These are phyloP conservation scores for Colinus virginianus DNA, from an alignment of 2,113 vertebrate genomes.

Conservation along the genomic window DNA sequence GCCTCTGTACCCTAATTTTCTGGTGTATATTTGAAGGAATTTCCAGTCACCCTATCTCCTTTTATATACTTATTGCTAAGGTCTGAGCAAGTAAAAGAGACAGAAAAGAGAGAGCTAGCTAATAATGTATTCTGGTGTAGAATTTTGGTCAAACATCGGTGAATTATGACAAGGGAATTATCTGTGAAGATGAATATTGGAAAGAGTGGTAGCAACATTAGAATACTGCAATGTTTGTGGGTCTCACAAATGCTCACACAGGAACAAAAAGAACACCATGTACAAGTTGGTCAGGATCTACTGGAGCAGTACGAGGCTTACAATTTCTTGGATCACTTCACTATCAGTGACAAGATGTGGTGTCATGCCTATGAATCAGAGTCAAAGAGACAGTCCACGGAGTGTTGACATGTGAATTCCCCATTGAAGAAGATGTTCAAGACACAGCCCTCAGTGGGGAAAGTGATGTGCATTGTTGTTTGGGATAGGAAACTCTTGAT, in stretches of 20 bases:
- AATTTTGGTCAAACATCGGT: neutral
- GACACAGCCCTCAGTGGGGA: neutral
- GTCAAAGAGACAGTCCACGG: neutral
- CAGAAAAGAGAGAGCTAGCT: fast-evolving
- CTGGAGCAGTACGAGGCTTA: neutral
- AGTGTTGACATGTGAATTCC: neutral
- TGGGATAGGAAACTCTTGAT: neutral
- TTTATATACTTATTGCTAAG: neutral
- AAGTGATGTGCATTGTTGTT: neutral
- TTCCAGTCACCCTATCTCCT: neutral
- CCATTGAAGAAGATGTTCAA: neutral
- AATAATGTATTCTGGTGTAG: neutral
- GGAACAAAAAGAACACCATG: neutral
- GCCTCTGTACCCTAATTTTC: neutral
- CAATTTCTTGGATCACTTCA: neutral
- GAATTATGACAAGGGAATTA: neutral
- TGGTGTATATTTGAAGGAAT: neutral
- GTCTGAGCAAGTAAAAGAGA: neutral
- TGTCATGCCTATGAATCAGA: neutral
- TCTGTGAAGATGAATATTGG: neutral
- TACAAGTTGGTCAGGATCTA: neutral
- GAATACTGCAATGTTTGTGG: neutral
- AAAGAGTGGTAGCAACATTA: neutral
- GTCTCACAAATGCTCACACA: neutral
- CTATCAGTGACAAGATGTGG: neutral